Evolutionary conservation across 2,888 invertebrate genomes (phyloP).

Genomic region (Ornithoptera alexandrae): DNA sequence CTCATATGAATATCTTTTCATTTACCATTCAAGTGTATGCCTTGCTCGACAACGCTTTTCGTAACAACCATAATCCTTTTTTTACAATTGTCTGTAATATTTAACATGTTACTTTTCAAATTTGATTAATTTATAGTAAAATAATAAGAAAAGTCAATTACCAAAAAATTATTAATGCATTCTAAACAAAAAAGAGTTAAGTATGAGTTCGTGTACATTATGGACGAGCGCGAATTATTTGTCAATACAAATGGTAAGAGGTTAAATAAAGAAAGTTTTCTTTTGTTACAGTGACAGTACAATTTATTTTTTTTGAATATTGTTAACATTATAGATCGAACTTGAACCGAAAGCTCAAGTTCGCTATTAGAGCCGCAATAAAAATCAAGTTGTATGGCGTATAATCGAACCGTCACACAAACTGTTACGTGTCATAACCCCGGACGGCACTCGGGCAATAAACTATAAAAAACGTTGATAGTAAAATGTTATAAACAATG

Average conservation of each 20-base stretch:
- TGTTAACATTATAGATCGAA: slow-evolving; percentile 7
- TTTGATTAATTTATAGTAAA: not conserved
- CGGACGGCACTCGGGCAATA: slow-evolving; percentile 68
- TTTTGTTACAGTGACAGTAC: not conserved
- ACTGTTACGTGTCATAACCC: slow-evolving; percentile 64
- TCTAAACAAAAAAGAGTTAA: not conserved
- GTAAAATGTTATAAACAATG: slow-evolving; percentile 79
- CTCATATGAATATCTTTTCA: too few species aligned
- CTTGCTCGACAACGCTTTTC: too few species aligned
- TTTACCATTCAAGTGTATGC: too few species aligned
- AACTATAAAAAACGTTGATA: slow-evolving; percentile 75
- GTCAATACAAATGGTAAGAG: not conserved
- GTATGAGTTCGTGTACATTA: not conserved
- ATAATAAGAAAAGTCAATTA: not conserved
- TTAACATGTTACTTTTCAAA: not conserved
- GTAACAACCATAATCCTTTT: too few species aligned
- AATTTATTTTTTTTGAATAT: not conserved
- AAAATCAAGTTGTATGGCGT: slow-evolving; percentile 64
- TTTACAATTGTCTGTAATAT: not conserved
- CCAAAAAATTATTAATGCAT: not conserved
- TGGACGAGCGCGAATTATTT: not conserved
- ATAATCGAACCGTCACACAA: slow-evolving; percentile 62
- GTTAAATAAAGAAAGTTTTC: not conserved
- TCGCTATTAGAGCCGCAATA: slow-evolving; percentile 43
- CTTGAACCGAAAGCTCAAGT: slow-evolving; percentile 21